A percentile compares a stretch with the other conserved stretches of the same genome.
Conservation (phyloP, 2,888 invertebrate species). For the Diarsia mendica region DNA sequence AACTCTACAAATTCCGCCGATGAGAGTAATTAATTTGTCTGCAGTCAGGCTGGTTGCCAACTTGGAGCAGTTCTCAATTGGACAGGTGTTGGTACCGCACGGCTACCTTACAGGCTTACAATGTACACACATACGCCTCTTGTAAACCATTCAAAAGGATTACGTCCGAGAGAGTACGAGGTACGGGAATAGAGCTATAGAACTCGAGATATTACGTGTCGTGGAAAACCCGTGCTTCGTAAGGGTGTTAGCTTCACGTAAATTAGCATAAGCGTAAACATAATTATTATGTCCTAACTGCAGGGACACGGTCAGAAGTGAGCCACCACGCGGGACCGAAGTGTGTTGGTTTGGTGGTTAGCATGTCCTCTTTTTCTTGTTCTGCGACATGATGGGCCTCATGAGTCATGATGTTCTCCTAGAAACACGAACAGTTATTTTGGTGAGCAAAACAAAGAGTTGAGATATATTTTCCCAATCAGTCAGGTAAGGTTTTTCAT, state of each 20-base stretch:
- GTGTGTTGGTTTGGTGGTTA: neutral
- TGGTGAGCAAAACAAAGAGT: neutral
- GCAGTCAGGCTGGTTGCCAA: slow-evolving; percentile 36
- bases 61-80: slow-evolving; percentile 33
- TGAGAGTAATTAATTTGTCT: slow-evolving; percentile 33
- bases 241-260: neutral
- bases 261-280: neutral
- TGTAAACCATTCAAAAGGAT: slow-evolving; percentile 11
- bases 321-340: neutral
- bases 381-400: too few species aligned
- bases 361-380: neutral
- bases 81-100: slow-evolving; percentile 50
- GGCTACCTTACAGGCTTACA: slow-evolving; percentile 6
- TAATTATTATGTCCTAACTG: neutral
- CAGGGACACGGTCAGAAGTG: neutral
- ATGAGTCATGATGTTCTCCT: too few species aligned
- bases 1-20: slow-evolving; percentile 4
- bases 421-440: too few species aligned
- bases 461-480: neutral
- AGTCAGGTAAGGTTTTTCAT: neutral
- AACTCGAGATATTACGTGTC: neutral
- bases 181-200: neutral
- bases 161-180: neutral
- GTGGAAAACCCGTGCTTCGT: neutral
- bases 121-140: neutral